These are phyloP conservation scores for Thamnophis elegans DNA, from an alignment of 2,797 vertebrate genomes.

Conservation along the genomic window DNA sequence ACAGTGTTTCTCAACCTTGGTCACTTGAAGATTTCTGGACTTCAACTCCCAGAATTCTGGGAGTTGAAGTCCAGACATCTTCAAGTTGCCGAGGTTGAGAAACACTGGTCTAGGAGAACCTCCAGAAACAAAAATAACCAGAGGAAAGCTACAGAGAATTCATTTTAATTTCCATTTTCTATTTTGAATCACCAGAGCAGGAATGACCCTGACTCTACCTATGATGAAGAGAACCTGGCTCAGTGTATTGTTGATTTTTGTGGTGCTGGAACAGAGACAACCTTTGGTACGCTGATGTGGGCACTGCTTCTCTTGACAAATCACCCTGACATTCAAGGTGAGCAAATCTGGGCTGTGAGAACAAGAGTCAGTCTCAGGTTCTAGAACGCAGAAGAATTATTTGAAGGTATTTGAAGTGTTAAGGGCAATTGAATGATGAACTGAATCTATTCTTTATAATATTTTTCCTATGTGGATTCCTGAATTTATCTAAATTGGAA, in stretches of 20 bases:
- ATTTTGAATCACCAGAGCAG: neutral
- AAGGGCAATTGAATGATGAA: neutral
- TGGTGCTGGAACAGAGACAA: conserved; percentile 39
- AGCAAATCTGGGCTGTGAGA: neutral
- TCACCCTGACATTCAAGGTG: conserved; percentile 30
- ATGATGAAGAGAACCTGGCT: neutral
- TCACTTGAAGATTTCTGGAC: too few species aligned
- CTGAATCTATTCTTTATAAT: too few species aligned
- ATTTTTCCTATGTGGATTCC: too few species aligned
- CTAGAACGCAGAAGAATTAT: too few species aligned
- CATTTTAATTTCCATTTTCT: neutral
- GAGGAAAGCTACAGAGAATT: neutral
- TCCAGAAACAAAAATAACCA: neutral
- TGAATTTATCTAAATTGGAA: too few species aligned
- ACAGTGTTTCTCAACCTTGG: too few species aligned
- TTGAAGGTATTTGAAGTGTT: neutral
- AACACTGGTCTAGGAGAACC: neutral
- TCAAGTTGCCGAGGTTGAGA: too few species aligned
- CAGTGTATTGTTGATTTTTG: conserved; percentile 43
- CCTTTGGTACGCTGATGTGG: conserved; percentile 38
- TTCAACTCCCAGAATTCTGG: too few species aligned
- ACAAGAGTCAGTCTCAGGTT: neutral
- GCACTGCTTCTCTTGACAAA: conserved; percentile 36
- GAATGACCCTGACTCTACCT: neutral
- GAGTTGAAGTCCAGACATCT: too few species aligned